phyloP scores from a whole-genome alignment of 2,797 vertebrate genomes.

The Mastacembelus armatus region DNA sequence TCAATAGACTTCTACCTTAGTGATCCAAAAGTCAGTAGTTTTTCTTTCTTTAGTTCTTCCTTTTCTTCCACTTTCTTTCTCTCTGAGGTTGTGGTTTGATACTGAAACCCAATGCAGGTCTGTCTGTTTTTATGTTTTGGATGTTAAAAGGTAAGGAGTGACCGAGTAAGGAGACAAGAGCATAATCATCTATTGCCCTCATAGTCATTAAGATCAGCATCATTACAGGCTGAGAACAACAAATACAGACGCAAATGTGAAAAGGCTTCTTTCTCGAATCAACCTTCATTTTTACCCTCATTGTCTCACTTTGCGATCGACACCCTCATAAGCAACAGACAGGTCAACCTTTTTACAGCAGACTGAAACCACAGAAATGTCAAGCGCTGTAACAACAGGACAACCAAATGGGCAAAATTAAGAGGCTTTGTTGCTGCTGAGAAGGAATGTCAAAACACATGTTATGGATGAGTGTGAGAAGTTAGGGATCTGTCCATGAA shows the following conservation, averaged over 20 bases:
- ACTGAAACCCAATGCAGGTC: constrained; percentile 11
- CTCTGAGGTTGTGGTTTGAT: constrained; percentile 18
- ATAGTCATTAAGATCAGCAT: background rate
- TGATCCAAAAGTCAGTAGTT: constrained; percentile 59
- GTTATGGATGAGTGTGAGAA: constrained; percentile 61
- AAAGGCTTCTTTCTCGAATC: constrained; percentile 39
- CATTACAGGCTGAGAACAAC: constrained; percentile 5
- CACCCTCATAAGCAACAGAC: constrained; percentile 23
- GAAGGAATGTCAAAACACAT: constrained; percentile 73
- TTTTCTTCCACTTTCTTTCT: constrained; percentile 10
- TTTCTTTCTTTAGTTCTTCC: constrained; percentile 10
- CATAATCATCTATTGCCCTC: background rate
- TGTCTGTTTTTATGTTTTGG: constrained; percentile 3
- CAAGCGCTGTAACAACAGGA: constrained; percentile 57
- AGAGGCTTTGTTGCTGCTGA: constrained; percentile 71
- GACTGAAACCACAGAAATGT: constrained; percentile 65
- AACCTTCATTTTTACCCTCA: constrained; percentile 10
- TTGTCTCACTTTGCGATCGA: background rate
- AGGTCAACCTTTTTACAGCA: constrained; percentile 51
- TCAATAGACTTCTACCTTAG: constrained; percentile 65
- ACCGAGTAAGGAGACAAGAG: constrained; percentile 15
- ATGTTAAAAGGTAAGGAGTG: background rate
- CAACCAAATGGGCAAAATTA: constrained; percentile 66
- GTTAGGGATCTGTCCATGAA: constrained; percentile 38
- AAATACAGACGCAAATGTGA: constrained; percentile 3